Evolutionary conservation across 2,888 invertebrate genomes (phyloP).

Genomic region (Microctonus aethiopoides): DNA sequence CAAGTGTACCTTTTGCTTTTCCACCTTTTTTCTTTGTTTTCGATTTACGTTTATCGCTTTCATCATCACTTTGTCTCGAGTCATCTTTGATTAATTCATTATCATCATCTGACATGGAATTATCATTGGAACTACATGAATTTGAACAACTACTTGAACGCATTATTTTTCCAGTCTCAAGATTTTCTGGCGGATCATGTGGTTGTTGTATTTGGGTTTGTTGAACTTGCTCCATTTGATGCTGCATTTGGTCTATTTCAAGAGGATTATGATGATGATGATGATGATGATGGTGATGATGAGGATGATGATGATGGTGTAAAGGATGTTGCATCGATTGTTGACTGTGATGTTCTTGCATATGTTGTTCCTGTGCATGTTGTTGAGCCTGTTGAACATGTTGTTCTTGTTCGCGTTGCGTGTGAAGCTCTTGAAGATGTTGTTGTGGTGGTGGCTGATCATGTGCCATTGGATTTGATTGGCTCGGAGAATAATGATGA

Average conservation of each 20-base stretch:
- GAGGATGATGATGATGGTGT: constrained; percentile 45
- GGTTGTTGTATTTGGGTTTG: constrained; percentile 43
- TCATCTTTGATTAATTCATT: constrained; percentile 42
- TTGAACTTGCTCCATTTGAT: constrained; percentile 45
- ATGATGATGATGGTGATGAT: constrained; percentile 46
- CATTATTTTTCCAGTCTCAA: constrained; percentile 4
- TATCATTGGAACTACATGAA: constrained; percentile 51
- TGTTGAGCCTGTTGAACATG: constrained; percentile 32
- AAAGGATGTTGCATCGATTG: constrained; percentile 41
- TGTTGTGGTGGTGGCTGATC: constrained; percentile 45
- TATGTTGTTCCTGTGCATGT: constrained; percentile 39
- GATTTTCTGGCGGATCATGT: constrained; percentile 13
- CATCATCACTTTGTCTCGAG: constrained; percentile 28
- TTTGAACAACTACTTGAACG: constrained; percentile 43
- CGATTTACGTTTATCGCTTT: neutral
- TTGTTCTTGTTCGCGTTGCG: constrained; percentile 51
- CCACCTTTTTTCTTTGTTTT: constrained; percentile 61
- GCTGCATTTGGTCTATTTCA: constrained; percentile 46
- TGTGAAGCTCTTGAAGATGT: constrained; percentile 55
- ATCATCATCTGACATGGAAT: constrained; percentile 45
- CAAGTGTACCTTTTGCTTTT: constrained; percentile 63
- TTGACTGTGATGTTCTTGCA: constrained; percentile 32
- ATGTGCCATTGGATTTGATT: constrained; percentile 41
- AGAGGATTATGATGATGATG: constrained; percentile 45
- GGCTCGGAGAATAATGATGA: constrained; percentile 52